Conservation (phyloP, 2,888 invertebrate species). For the Isoperla grammatica region DNA sequence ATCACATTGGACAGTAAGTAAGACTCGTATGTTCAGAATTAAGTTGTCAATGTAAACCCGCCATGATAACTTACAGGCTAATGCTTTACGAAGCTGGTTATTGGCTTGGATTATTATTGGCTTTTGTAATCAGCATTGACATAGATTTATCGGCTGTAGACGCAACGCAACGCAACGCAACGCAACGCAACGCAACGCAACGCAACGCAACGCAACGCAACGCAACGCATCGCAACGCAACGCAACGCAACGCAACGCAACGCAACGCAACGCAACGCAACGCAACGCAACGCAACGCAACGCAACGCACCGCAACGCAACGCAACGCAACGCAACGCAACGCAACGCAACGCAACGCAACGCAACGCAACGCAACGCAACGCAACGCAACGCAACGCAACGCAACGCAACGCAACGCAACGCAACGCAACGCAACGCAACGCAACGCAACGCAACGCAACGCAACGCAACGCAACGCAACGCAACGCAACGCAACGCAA, state of each 20-base stretch:
- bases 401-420: conserved; percentile 3
- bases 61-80: background rate
- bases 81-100: conserved; percentile 11
- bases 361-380: too few species aligned
- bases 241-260: conserved; percentile 17
- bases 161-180: too few species aligned
- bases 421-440: conserved; percentile 15
- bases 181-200: too few species aligned
- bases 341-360: conserved; percentile 19
- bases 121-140: conserved; percentile 8
- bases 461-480: conserved; percentile 16
- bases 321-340: conserved; percentile 18
- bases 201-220: background rate
- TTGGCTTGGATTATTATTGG: conserved; percentile 17
- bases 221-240: conserved; percentile 12
- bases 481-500: conserved; percentile 13
- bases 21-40: conserved; percentile 2
- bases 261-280: conserved; percentile 16
- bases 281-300: conserved; percentile 14
- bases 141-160: too few species aligned
- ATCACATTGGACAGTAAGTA: background rate
- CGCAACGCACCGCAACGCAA: conserved; percentile 16
- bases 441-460: conserved; percentile 16
- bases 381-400: too few species aligned
- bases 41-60: conserved; percentile 25